Conservation (phyloP, 53 echinoderm and acorn worm species). For the Patiria pectinifera region DNA sequence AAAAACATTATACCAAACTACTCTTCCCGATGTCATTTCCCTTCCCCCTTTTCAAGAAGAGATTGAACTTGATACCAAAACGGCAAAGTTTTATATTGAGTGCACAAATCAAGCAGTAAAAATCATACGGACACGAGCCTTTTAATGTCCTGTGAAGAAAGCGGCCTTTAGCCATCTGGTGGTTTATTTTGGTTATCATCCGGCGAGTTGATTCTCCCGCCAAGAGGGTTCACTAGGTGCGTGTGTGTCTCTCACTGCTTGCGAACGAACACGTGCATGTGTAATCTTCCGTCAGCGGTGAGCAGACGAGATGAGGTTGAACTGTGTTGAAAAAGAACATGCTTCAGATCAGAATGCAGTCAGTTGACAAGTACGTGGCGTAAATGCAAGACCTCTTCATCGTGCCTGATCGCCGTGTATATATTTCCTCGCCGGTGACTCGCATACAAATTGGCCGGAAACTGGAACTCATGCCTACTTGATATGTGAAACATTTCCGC, state of each 20-base stretch:
- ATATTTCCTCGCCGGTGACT: not conserved
- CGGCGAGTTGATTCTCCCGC: conserved; percentile 6
- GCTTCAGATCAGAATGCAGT: not conserved
- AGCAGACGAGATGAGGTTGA: not conserved
- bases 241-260: not conserved
- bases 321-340: not conserved
- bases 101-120: not conserved
- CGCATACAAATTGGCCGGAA: conserved; percentile 6
- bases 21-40: too few relatives aligned
- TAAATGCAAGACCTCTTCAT: not conserved
- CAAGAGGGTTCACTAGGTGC: not conserved
- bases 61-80: too few relatives aligned
- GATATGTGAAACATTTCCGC: not conserved
- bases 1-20: too few relatives aligned
- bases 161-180: not conserved
- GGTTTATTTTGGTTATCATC: conserved; percentile 7
- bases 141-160: not conserved
- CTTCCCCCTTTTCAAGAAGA: not conserved
- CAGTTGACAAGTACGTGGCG: not conserved
- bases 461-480: conserved; percentile 9
- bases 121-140: not conserved
- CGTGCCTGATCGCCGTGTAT: not conserved
- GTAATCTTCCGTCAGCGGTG: not conserved
- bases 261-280: not conserved
- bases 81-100: not conserved